Evolutionary conservation across 2,888 invertebrate genomes (phyloP), one percentile per base, ranked within the genome.

Genomic region (Drosophila mimica): DNA sequence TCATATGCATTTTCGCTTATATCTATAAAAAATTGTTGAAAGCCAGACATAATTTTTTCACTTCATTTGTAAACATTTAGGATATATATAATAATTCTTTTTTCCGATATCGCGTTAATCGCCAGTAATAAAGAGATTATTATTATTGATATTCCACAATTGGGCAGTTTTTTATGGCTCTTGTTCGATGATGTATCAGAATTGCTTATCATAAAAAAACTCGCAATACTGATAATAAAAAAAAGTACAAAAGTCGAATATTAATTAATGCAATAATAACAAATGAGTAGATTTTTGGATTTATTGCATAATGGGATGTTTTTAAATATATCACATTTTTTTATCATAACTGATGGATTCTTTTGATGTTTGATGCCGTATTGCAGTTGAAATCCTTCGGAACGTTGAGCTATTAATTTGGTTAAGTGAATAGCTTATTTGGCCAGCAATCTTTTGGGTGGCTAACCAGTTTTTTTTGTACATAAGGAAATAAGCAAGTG

Each of bases 361-460:
- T 28, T 3, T 15, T n/a, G 15, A 46, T 46, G 13, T 20, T 20
- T 3, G 4, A 1, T 17, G 17, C 11, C 52, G 38, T 46, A 54
- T 36, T 57, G 56, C 62, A 52, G 60, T 76, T 61, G 66, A 46
- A 59, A 58, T 48, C 54, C 40, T 68, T 66, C 70, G 69, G 64
- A 67, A 72, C 64, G 68, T 71, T 67, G 63, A 46, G 65, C 78
- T 71, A 87, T 81, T 89, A 76, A 74, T 79, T 46, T 46, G 61
- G 56, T 67, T 81, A 76, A 83, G 82, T 82, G 76, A 74, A 79
- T 73, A 70, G 75, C 63, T 77, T 72, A 84, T 73, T 72, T 76
- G 68, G 61, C 52, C 36, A 13, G n/a, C 20, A 15, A 30, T 46
- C 43, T 25, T 33, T 30, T 46, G 36, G 11, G 9, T 40, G 43